Evolutionary conservation across 2,888 invertebrate species (phyloP), one percentile per base, ranked within the genome.

Genomic region (Andrena chrysosceles): DNA sequence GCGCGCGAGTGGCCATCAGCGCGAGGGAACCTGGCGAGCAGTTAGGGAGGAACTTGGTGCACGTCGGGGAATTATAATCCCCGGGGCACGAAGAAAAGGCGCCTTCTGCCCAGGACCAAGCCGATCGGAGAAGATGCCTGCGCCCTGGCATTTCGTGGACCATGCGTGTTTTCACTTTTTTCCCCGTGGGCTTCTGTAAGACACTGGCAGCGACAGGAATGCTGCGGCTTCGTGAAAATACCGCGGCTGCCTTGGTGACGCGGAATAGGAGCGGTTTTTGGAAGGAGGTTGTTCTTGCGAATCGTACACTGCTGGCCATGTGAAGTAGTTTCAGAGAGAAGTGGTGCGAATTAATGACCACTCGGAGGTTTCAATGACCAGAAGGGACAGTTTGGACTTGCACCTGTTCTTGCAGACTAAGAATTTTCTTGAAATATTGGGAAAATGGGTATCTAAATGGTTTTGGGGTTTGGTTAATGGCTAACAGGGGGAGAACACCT

Each of bases 31-130:
- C 63, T 48, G 71, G 72, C 23, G 62, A 70, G 70, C 78, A 75
- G 85, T 84, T 81, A 81, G 68, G 76, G 66, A 82, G 80, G 74
- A 56, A 73, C 86, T 85, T 64, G 52, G 76, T 77, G 85, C 81
- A 76, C 83, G 81, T 72, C 74, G 70, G 54, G 77, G 73, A 81
- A 87, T 84, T 81, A 85, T 84, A 79, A 79, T 86, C 83, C 54
- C 69, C 29, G 52, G 52, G 29, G 48, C 56, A 76, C 59, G 70
- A 69, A 69, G 63, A 72, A 60, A 79, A 64, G 73, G 59, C 68
- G 80, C 70, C 74, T 67, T 79, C 79, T 69, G 67, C 20, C 3
- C 71, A 23, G 66, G 67, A 63, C 10, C 68, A 54, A 20, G 33
- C 23, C 33, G 69, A 20, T 42, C 63, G 23, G 13, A 35, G 64